Percentiles rank a stretch among this genome's conserved stretches.
Evolutionary conservation across 1,140 invertebrate genomes (phyloP).

Genomic region (Tenebrio molitor): DNA sequence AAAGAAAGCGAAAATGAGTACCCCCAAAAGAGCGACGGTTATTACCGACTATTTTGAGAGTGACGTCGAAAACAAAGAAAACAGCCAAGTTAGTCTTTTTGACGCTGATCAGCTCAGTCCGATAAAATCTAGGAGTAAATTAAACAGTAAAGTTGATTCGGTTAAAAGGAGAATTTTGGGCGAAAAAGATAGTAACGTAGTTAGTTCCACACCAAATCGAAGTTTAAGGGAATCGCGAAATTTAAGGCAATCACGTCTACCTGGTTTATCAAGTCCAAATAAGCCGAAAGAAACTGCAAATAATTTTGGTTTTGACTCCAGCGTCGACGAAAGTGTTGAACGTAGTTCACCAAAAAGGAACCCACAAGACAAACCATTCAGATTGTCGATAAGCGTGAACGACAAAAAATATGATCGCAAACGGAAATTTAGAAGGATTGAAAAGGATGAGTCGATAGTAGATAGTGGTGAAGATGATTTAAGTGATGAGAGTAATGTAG

Average conservation of each 20-base stretch:
- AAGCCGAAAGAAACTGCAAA: conserved; percentile 13
- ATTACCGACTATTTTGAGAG: conserved; percentile 47
- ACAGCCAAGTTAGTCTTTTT: conserved; percentile 45
- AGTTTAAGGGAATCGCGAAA: conserved; percentile 2
- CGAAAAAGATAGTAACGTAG: conserved; percentile 34
- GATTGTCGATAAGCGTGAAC: neutral
- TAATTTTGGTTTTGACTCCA: conserved; percentile 50
- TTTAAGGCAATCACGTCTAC: no score
- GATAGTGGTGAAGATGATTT: conserved; percentile 14
- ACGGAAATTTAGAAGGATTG: neutral
- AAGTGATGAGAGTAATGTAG: neutral
- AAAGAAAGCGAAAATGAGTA: conserved; percentile 14
- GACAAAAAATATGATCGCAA: conserved; percentile 29
- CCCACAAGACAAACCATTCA: conserved; percentile 2
- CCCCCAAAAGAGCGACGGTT: conserved; percentile 25
- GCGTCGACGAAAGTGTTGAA: neutral
- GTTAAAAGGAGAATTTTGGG: conserved; percentile 38
- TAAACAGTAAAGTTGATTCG: neutral
- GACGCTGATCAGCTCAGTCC: conserved; percentile 52
- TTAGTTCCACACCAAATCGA: neutral
- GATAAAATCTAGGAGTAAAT: conserved; percentile 28
- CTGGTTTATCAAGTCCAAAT: no score
- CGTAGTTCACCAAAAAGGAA: conserved; percentile 7
- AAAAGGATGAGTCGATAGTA: neutral
- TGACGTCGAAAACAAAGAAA: conserved; percentile 47